Conservation (phyloP, 2,113 vertebrate species). For the Oreochromis tanganicae region DNA sequence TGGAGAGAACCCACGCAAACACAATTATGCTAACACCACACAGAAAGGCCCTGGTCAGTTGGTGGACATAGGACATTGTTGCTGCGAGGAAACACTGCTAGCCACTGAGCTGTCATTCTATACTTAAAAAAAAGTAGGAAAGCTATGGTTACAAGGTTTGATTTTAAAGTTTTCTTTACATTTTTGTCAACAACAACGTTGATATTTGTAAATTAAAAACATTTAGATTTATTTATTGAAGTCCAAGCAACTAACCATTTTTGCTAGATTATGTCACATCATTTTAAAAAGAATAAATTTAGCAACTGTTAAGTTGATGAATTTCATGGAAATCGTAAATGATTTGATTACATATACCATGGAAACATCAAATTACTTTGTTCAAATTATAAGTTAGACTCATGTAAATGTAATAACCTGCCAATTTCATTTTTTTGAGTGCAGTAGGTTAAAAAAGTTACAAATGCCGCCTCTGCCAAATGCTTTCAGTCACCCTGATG, state of each 20-base stretch:
- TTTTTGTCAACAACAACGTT: not conserved
- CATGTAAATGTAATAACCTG: not conserved
- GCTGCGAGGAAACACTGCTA: not conserved
- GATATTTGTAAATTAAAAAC: not conserved
- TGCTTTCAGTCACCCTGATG: too few species aligned
- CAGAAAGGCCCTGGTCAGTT: not conserved
- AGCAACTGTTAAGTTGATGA: not conserved
- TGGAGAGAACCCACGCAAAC: not conserved
- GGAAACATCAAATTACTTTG: not conserved
- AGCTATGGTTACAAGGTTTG: not conserved
- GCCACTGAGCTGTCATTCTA: not conserved
- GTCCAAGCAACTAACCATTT: not conserved
- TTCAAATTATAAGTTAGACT: not conserved
- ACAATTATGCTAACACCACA: not conserved
- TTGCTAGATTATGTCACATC: not conserved
- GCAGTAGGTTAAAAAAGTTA: too few species aligned
- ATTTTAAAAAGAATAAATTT: not conserved
- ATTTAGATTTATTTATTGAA: not conserved
- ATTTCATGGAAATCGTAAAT: not conserved
- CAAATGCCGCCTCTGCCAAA: too few species aligned
- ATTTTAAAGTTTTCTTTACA: accelerated
- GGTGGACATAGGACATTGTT: not conserved
- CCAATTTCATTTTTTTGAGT: not conserved
- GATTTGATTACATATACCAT: not conserved
- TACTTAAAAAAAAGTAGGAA: not conserved